These are phyloP conservation scores for Isoperla grammatica DNA, from an alignment of 2,888 invertebrate genomes.

Conservation along the genomic window DNA sequence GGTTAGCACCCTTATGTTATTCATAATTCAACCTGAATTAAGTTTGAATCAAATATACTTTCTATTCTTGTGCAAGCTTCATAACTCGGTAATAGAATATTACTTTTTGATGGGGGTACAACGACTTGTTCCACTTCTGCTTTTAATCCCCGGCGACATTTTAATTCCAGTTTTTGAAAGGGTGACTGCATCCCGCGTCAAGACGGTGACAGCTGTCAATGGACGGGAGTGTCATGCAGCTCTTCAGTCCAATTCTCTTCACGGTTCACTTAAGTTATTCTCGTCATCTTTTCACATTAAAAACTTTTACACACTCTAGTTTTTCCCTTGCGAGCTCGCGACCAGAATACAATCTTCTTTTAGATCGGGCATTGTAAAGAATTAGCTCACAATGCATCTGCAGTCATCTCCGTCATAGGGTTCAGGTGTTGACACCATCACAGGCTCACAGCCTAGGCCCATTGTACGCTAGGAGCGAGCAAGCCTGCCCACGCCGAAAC, in stretches of 20 bases:
- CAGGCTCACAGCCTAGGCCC: not conserved
- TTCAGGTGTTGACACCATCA: conserved; percentile 14
- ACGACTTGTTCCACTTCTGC: conserved; percentile 1
- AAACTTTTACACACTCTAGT: not conserved
- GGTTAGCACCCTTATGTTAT: conserved; percentile 15
- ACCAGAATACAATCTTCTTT: not conserved
- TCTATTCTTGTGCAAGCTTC: conserved; percentile 11
- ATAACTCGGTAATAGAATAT: conserved; percentile 15
- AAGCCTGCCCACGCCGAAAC: conserved; percentile 9
- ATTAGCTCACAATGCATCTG: conserved; percentile 8
- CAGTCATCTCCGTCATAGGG: not conserved
- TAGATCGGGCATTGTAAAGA: not conserved
- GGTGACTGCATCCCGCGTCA: conserved; percentile 22
- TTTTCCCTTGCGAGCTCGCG: not conserved
- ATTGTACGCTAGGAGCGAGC: not conserved
- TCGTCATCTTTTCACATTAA: not conserved
- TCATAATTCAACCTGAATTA: conserved; percentile 16
- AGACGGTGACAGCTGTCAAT: conserved; percentile 25
- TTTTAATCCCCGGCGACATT: conserved; percentile 6
- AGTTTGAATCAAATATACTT: conserved; percentile 13
- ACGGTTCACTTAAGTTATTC: conserved; percentile 1
- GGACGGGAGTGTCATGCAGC: conserved; percentile 25
- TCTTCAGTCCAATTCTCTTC: conserved; percentile 19
- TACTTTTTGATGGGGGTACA: conserved; percentile 14
- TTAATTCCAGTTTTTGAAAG: conserved; percentile 15